A percentile compares a stretch with the other conserved stretches of the same genome.
phyloP scores from a whole-genome alignment of 2,888 invertebrate genomes.

The Idaea biselata region DNA sequence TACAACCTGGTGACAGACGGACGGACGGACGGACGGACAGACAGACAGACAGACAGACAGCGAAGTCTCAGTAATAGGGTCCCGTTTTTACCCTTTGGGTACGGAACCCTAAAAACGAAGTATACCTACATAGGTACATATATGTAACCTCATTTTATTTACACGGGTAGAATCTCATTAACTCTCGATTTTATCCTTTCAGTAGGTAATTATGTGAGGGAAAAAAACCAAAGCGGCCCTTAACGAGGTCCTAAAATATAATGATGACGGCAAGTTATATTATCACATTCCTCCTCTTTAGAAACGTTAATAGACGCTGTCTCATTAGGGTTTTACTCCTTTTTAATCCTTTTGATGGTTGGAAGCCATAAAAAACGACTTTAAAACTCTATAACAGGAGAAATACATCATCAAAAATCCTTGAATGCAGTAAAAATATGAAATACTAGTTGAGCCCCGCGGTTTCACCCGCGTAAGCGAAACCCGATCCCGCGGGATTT shows the following conservation, averaged over 20 bases:
- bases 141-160: background rate
- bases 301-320: conserved; percentile 44
- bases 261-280: conserved; percentile 39
- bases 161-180: background rate
- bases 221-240: background rate
- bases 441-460: too few species aligned
- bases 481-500: too few species aligned
- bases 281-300: conserved; percentile 53
- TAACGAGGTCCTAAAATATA: conserved; percentile 32
- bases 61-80: too few species aligned
- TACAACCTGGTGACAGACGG: too few species aligned
- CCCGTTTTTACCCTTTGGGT: too few species aligned
- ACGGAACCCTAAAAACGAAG: too few species aligned
- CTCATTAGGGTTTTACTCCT: conserved; percentile 44
- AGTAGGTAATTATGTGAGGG: background rate
- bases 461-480: too few species aligned
- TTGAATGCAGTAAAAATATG: too few species aligned
- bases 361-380: conserved; percentile 17
- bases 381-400: background rate
- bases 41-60: too few species aligned
- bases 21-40: too few species aligned
- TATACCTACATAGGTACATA: too few species aligned
- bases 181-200: background rate
- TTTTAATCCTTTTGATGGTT: conserved; percentile 27
- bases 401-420: conserved; percentile 8